Evolutionary conservation across 1,140 invertebrate species (phyloP).

Genomic region (Conopomorpha cramerella): DNA sequence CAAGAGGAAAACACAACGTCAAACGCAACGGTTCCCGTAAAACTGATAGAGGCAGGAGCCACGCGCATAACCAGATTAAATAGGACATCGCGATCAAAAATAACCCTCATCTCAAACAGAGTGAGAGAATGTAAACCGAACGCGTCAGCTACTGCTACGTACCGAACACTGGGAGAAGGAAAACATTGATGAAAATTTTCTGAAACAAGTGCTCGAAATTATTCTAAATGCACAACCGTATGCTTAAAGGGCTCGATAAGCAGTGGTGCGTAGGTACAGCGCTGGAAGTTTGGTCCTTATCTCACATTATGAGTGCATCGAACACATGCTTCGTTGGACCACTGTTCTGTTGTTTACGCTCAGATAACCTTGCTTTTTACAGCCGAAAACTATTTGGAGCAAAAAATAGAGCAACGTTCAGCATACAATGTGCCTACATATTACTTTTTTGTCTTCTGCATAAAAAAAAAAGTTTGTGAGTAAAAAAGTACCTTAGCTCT

Average conservation of each 20-base stretch:
- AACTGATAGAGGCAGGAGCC: conserved; percentile 45
- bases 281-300: conserved; percentile 37
- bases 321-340: conserved; percentile 50
- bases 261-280: no score
- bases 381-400: conserved; percentile 49
- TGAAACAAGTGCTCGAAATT: conserved; percentile 44
- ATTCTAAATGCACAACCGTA: conserved; percentile 17
- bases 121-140: conserved; percentile 43
- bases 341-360: conserved; percentile 36
- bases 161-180: conserved; percentile 53
- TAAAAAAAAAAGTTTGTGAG: no score
- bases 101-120: conserved; percentile 52
- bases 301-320: conserved; percentile 57
- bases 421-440: not conserved
- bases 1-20: conserved; percentile 36
- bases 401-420: not conserved
- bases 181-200: conserved; percentile 47
- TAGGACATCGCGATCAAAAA: conserved; percentile 57
- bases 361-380: conserved; percentile 57
- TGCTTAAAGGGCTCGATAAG: conserved; percentile 29
- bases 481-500: no score
- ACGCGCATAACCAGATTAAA: conserved; percentile 50
- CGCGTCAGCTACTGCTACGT: conserved; percentile 25
- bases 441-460: no score
- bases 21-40: conserved; percentile 36